These are phyloP conservation scores for Peucedramus taeniatus DNA, from an alignment of 2,113 vertebrate genomes.

Conservation along the genomic window DNA sequence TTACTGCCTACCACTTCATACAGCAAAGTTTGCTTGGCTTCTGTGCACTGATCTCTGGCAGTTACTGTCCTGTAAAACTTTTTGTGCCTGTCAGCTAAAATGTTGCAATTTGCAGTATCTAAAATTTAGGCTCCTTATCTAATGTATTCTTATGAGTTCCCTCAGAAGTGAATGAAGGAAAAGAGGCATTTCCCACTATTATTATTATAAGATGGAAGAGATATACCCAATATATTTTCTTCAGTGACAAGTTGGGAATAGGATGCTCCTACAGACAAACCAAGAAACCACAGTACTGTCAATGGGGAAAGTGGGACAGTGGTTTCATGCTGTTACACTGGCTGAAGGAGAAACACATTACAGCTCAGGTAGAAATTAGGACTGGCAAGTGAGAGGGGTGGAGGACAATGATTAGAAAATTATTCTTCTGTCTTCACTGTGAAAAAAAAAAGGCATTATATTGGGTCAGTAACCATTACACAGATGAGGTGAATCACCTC, in stretches of 20 bases:
- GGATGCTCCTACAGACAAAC: background rate
- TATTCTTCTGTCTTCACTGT: background rate
- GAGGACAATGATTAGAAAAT: background rate
- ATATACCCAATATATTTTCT: background rate
- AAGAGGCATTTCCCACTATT: background rate
- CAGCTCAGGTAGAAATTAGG: background rate
- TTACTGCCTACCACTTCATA: background rate
- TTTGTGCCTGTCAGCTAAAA: background rate
- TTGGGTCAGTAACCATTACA: background rate
- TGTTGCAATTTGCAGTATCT: background rate
- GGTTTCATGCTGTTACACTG: background rate
- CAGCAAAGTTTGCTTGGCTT: background rate
- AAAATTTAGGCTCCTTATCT: background rate
- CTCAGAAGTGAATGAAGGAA: background rate
- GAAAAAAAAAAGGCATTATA: background rate
- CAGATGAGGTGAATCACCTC: background rate
- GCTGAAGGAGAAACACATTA: background rate
- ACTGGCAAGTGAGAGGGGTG: background rate
- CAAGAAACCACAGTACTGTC: background rate
- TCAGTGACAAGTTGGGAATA: background rate
- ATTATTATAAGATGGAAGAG: background rate
- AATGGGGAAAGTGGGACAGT: background rate
- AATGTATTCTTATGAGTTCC: background rate
- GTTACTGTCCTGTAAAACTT: background rate
- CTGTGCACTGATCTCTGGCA: background rate